Evolutionary conservation across 1,140 invertebrate genomes (phyloP), one percentile per base, ranked within the genome.

Genomic region (Calliphora vicina): DNA sequence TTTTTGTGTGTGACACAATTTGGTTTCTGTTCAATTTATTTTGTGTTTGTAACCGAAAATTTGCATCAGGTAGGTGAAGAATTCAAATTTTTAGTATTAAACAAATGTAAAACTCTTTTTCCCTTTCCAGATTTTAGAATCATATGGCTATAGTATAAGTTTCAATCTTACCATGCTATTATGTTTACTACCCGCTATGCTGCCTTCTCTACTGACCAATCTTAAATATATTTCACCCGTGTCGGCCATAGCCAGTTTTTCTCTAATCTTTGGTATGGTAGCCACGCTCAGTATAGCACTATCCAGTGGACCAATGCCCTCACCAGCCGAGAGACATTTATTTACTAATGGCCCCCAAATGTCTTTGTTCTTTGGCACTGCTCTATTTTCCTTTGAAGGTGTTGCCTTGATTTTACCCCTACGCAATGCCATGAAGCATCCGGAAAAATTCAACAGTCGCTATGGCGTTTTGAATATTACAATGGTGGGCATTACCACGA

Each of bases 21-120:
- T 73, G 97, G 97, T 84, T 98, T 99, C 92, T 98, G 97, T 91
- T 97, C 96, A 91, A 96, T 98, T 3, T 99, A 98, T 91, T 96
- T 97, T 89, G 95, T 98, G 20, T 99, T 98, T 91, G 95, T 98
- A 86, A 94, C 96, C 6, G 94, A 94, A 72, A 98, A 96, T 90
- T 89, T 96, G 43, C 92, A 95, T 89, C 93, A 95, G 93, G 95
- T 96, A 20, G 85, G 85, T 84, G 9, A 17, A n/a, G 4, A 45
- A n/a, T 43, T 43, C 0, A 23, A 43, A 9, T 50, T 12, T 35
- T 35, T 0, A 35, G 5, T 8, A 35, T 8, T 2, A 2, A 2
- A 10, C 0, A 72, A 25, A 25, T 1, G 29, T 50, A 12, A 12
- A 50, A 50, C 35, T 10, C 23, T 67, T 57, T 23, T 26, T 67